Evolutionary conservation across 2,113 vertebrate genomes (phyloP).

Genomic region (Bothrops jararaca): DNA sequence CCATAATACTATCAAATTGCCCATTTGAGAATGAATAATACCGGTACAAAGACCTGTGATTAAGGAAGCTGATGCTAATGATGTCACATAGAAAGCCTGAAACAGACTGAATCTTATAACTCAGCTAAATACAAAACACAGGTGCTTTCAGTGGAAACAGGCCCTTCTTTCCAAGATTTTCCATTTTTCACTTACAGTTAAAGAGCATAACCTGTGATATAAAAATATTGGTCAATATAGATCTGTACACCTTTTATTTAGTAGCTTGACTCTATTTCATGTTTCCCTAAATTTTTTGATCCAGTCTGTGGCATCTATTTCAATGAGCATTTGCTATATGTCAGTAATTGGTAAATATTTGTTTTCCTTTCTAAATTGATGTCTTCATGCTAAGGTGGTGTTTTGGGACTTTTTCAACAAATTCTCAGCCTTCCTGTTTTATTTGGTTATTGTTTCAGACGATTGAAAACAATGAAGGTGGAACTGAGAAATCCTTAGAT

Average conservation of each 20-base stretch:
- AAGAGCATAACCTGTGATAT: background rate
- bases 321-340: constrained; percentile 78
- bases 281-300: constrained; percentile 67
- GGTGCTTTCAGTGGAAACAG: background rate
- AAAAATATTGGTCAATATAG: background rate
- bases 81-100: background rate
- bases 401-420: background rate
- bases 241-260: background rate
- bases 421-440: constrained; percentile 35
- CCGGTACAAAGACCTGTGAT: background rate
- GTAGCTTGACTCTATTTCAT: constrained; percentile 53
- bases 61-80: background rate
- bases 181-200: background rate
- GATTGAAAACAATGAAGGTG: background rate
- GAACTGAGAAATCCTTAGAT: background rate
- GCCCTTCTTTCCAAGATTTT: background rate
- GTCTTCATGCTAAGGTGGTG: fast-evolving
- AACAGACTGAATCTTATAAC: background rate
- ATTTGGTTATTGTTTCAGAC: background rate
- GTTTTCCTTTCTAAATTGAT: background rate
- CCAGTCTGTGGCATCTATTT: constrained; percentile 79
- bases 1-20: background rate
- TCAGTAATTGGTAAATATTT: constrained; percentile 51
- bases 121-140: background rate
- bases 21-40: background rate